These are phyloP conservation scores for Stratiomys singularior DNA, from an alignment of 2,888 invertebrate species.

Conservation along the genomic window DNA sequence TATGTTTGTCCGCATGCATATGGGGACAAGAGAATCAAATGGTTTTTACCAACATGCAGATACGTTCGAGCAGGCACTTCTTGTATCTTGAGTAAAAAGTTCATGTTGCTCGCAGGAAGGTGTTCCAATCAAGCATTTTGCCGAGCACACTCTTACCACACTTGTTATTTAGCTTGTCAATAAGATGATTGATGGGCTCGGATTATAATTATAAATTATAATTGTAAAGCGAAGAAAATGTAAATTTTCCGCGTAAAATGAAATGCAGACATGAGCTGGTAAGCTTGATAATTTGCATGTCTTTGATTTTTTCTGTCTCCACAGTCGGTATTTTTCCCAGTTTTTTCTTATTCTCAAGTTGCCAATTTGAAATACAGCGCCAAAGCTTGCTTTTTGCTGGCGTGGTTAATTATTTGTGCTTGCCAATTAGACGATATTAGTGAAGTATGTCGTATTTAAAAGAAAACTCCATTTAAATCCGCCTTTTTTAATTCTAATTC, in stretches of 20 bases:
- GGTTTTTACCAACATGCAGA: no score
- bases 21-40: no score
- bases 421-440: neutral
- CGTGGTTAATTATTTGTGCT: neutral
- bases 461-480: neutral
- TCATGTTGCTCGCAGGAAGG: no score
- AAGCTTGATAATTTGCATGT: slow-evolving; percentile 1
- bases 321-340: neutral
- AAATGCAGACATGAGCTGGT: neutral
- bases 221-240: slow-evolving; percentile 36
- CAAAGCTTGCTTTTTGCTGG: neutral
- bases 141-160: neutral
- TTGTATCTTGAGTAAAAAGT: no score
- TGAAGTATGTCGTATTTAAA: neutral
- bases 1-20: no score
- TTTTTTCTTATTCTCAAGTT: neutral
- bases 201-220: slow-evolving; percentile 47
- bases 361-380: neutral
- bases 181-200: slow-evolving; percentile 47
- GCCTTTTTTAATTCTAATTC: neutral
- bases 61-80: no score
- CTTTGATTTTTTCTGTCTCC: neutral
- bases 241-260: slow-evolving; percentile 5
- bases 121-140: no score
- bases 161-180: slow-evolving; percentile 43